Conservation (phyloP, 2,113 vertebrate genomes). For the Jaculus jaculus region DNA sequence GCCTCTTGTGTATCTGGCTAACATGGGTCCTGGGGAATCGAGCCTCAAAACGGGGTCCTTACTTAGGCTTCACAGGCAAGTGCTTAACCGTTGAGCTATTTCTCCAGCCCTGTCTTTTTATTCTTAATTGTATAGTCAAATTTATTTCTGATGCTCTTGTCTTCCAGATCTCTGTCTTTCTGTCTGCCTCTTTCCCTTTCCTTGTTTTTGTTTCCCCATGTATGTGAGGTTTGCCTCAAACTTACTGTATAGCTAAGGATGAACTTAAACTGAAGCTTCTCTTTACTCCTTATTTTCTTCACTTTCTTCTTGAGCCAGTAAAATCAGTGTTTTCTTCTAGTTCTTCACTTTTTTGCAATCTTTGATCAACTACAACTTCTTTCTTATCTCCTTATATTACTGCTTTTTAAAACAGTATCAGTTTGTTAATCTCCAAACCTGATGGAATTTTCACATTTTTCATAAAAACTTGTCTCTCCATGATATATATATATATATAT, state of each 20-base stretch:
- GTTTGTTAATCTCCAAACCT: neutral
- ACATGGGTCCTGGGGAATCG: too few relatives aligned
- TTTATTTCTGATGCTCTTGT: neutral
- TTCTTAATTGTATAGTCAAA: too few relatives aligned
- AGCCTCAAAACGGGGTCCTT: too few relatives aligned
- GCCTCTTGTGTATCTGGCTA: too few relatives aligned
- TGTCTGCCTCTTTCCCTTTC: neutral
- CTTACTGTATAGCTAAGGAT: too few relatives aligned
- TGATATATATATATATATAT: too few relatives aligned
- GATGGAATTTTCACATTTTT: neutral
- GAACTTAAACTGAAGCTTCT: too few relatives aligned
- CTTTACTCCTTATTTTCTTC: too few relatives aligned
- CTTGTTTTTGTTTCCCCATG: neutral
- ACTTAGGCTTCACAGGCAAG: too few relatives aligned
- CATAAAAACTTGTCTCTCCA: neutral
- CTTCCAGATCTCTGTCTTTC: neutral
- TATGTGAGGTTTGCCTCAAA: too few relatives aligned
- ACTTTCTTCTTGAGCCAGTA: neutral
- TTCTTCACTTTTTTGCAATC: neutral
- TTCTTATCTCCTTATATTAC: neutral
- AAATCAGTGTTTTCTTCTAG: neutral
- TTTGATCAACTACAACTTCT: neutral
- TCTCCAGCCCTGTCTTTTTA: too few relatives aligned
- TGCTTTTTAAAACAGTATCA: neutral
- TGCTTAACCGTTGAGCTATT: too few relatives aligned